These are phyloP conservation scores for Myocastor coypus DNA, from an alignment of 2,113 vertebrate species.

Conservation along the genomic window DNA sequence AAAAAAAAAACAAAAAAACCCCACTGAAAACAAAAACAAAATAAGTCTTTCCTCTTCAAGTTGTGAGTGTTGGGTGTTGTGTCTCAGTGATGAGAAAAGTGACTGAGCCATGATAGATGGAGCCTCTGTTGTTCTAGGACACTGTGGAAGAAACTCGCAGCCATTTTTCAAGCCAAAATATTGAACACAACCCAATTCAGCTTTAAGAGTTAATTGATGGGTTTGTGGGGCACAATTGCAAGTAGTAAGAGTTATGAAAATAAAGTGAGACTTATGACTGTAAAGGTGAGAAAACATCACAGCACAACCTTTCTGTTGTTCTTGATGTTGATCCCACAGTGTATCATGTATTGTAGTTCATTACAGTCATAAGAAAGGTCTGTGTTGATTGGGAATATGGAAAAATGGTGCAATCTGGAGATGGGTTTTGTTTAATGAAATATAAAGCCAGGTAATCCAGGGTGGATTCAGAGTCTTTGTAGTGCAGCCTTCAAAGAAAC, in stretches of 20 bases:
- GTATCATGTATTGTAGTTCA: neutral
- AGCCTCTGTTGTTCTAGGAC: neutral
- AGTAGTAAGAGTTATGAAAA: slow-evolving; percentile 32
- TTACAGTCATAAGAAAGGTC: neutral
- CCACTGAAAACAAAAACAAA: too few relatives aligned
- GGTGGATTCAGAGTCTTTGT: neutral
- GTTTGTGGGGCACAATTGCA: neutral
- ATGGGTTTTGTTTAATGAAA: slow-evolving; percentile 28
- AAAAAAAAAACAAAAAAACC: too few relatives aligned
- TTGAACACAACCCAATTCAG: neutral
- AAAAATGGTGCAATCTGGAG: neutral
- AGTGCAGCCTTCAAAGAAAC: neutral
- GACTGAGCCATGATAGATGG: neutral
- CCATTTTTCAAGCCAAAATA: neutral
- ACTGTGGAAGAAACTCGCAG: neutral
- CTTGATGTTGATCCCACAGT: neutral
- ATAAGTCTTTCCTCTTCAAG: neutral
- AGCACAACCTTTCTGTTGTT: neutral
- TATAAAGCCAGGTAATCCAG: neutral
- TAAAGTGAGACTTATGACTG: slow-evolving; percentile 11
- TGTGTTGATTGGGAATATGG: neutral
- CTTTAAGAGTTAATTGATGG: slow-evolving; percentile 13
- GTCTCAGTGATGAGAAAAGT: neutral
- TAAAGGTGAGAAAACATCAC: neutral
- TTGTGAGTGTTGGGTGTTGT: neutral